Base-by-base conservation (phyloP, 2,888 invertebrate genomes). In the Glaucopsyche alexis region DNA sequence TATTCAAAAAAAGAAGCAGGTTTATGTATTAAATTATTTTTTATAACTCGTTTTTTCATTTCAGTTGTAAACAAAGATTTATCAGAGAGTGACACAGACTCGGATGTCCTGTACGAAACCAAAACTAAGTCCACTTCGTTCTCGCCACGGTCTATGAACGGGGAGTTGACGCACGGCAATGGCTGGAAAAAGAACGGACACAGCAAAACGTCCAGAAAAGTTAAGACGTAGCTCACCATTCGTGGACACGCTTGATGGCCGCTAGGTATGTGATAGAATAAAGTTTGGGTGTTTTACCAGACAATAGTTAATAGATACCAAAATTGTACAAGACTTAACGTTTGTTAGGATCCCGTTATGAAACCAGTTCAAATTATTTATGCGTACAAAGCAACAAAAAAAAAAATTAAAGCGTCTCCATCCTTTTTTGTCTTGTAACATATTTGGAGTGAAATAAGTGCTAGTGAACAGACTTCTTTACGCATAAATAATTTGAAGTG, bases 31-130 rank as follows among this genome's bases (percentile, higher is more conserved):
- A 29, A 3, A 29, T 29, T 50, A n/a, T 50, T 50, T 3, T 0
- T 50, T 49, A 2, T 49, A 49, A 13, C 1, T 49, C 9, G 11
- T 13, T 47, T 13, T 11, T 13, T 47, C 14, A 60, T 84, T 91
- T 50, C 87, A 96, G 96, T 95, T 86, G 88, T 90, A 16, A 88
- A 88, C 76, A 93, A 94, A 79, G 95, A 95, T 85, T 91, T 95
- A 73, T 95, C 96, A 0, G 97, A 97, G 81, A 95, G 96, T 0
- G 97, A 97, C 78, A 96, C 97, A 0, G 97, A 97, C 80, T 97
- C 97, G 0, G 97, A 97, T 86, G 96, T 97, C 9, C 89, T 97
- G 29, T 97, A 97, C 84, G 97, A 97, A 85, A 95, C 95, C 11
- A 94, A 95, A 74, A 94, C 93, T 76, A 95, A 95, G 79, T 93